Evolutionary conservation across 2,797 vertebrate species (phyloP).

Genomic region (Phataginus tricuspis): DNA sequence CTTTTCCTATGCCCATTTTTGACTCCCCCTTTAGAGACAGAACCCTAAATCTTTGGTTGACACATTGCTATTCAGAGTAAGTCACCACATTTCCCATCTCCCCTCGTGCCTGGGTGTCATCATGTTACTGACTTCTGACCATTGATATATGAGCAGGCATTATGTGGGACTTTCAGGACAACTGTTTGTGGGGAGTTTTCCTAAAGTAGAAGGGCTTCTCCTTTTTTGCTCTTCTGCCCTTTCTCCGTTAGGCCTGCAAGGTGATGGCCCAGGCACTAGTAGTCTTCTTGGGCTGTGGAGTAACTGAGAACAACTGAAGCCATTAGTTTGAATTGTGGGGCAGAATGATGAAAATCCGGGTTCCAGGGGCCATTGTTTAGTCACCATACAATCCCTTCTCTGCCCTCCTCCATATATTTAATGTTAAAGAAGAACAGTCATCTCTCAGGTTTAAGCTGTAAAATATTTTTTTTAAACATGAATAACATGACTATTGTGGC

Average conservation of each 20-base stretch:
- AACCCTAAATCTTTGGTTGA: not conserved
- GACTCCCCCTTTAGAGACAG: not conserved
- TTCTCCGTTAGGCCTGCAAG: not conserved
- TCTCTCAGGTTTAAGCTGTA: not conserved
- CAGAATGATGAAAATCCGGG: not conserved
- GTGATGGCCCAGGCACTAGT: not conserved
- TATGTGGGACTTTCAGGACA: not conserved
- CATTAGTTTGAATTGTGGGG: not conserved
- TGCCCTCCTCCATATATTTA: not conserved
- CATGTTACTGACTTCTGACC: not conserved
- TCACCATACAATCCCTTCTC: not conserved
- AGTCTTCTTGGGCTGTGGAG: not conserved
- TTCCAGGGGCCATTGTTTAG: not conserved
- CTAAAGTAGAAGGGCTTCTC: not conserved
- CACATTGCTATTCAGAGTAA: not conserved
- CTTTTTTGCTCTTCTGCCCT: not conserved
- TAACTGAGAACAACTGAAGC: not conserved
- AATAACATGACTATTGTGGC: not conserved
- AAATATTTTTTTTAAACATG: not conserved
- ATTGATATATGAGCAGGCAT: not conserved
- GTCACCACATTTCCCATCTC: not conserved
- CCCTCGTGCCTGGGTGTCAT: not conserved
- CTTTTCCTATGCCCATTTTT: not conserved
- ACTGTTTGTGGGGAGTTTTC: not conserved
- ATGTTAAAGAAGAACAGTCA: not conserved